phyloP scores from a whole-genome alignment of 92 coral and sea anemone genomes.

The Plumapathes pennacea region DNA sequence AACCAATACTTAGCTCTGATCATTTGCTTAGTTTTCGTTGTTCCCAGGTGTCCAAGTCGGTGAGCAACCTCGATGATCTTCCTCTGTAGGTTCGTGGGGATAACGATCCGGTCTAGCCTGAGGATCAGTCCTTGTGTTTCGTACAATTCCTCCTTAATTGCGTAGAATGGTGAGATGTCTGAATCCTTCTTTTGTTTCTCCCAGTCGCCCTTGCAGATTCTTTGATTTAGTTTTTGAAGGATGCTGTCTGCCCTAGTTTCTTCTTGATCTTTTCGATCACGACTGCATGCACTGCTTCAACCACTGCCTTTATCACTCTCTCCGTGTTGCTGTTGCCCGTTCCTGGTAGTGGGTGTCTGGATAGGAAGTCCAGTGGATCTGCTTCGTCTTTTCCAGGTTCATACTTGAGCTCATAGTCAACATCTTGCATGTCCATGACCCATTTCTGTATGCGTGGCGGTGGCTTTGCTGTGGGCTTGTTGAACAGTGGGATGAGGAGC shows the following conservation, averaged over 20 bases:
- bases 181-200: slow-evolving; percentile 13
- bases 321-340: slow-evolving; percentile 37
- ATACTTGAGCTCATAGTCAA: slow-evolving; percentile 44
- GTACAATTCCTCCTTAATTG: too few relatives aligned
- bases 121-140: too few relatives aligned
- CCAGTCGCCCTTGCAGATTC: slow-evolving; percentile 16
- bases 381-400: slow-evolving; percentile 50
- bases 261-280: slow-evolving; percentile 37
- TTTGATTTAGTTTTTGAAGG: slow-evolving; percentile 20
- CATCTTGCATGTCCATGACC: slow-evolving; percentile 67
- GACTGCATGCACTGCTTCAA: slow-evolving; percentile 24
- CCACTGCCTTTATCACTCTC: slow-evolving; percentile 1
- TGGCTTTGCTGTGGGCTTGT: slow-evolving; percentile 37
- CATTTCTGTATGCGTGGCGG: slow-evolving; percentile 56
- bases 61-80: slow-evolving; percentile 30
- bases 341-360: slow-evolving; percentile 42
- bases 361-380: slow-evolving; percentile 34
- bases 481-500: slow-evolving; percentile 49
- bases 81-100: slow-evolving; percentile 7
- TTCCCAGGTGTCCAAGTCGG: too few relatives aligned
- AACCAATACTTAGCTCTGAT: slow-evolving; percentile 34
- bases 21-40: slow-evolving; percentile 31
- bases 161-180: too few relatives aligned
- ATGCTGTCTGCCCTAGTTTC: slow-evolving; percentile 20
- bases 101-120: too few relatives aligned